Evolutionary conservation across 1,140 invertebrate species (phyloP).

Genomic region (Thalassaphorura encarpata): DNA sequence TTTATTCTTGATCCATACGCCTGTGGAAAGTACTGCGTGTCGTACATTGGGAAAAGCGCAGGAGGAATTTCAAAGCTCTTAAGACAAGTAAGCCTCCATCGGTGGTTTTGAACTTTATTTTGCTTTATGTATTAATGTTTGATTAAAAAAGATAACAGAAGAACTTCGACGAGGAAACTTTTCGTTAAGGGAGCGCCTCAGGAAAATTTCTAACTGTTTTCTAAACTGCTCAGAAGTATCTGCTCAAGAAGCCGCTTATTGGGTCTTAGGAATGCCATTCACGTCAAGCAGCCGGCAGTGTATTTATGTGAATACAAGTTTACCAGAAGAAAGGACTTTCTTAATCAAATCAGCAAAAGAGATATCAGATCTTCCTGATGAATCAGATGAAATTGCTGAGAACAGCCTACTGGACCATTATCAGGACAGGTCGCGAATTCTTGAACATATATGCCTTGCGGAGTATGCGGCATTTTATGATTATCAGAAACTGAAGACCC

Average conservation of each 20-base stretch:
- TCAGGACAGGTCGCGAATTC: not conserved
- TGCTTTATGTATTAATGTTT: too few relatives aligned
- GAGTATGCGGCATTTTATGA: not conserved
- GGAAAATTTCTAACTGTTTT: conserved; percentile 4
- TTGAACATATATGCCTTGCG: not conserved
- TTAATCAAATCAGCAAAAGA: not conserved
- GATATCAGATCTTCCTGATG: not conserved
- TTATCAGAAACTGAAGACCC: too few relatives aligned
- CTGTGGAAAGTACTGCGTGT: conserved; percentile 30
- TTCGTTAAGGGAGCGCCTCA: conserved; percentile 4
- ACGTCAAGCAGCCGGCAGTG: conserved; percentile 20
- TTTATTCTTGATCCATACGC: conserved; percentile 33
- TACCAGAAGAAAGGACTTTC: not conserved
- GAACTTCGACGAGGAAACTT: conserved; percentile 1
- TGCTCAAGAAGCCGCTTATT: conserved; percentile 35
- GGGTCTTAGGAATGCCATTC: conserved; percentile 28
- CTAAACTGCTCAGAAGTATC: conserved; percentile 21
- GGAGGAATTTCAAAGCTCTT: conserved; percentile 23
- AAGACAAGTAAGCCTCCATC: conserved; percentile 16
- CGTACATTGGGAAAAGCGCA: conserved; percentile 23
- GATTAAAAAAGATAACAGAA: too few relatives aligned
- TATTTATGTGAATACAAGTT: conserved; percentile 20
- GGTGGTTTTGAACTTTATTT: too few relatives aligned
- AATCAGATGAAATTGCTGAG: not conserved
- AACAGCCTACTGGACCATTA: conserved; percentile 3